phyloP scores from a whole-genome alignment of 2,888 invertebrate species.

The Drosophila melanosoma region DNA sequence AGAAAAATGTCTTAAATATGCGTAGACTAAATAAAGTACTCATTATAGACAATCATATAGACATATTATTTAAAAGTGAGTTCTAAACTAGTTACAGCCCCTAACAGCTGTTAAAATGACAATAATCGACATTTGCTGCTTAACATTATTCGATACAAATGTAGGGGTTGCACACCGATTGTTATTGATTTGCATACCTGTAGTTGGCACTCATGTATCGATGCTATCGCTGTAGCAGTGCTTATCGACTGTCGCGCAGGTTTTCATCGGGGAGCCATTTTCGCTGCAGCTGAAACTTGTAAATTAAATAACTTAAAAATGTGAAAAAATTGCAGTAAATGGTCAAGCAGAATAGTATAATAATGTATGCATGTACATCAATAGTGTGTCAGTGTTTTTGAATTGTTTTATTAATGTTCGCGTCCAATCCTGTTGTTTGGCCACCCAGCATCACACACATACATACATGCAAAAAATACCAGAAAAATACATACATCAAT shows the following conservation, averaged over 20 bases:
- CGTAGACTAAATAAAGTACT: background rate
- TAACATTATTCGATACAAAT: constrained; percentile 18
- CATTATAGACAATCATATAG: background rate
- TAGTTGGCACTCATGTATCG: background rate
- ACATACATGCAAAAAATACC: constrained; percentile 36
- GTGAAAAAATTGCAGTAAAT: constrained; percentile 55
- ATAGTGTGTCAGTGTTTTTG: constrained; percentile 53
- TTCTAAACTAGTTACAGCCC: background rate
- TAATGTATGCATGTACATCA: constrained; percentile 56
- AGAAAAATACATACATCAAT: constrained; percentile 52
- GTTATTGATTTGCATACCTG: constrained; percentile 16
- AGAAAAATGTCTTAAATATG: background rate
- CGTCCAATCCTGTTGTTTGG: constrained; percentile 58
- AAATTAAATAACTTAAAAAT: constrained; percentile 70
- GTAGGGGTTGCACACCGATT: background rate
- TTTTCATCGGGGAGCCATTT: constrained; percentile 64
- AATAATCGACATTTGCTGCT: background rate
- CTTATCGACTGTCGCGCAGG: constrained; percentile 57
- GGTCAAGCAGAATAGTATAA: constrained; percentile 42
- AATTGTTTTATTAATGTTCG: constrained; percentile 49
- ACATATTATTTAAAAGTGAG: background rate
- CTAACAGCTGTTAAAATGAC: background rate
- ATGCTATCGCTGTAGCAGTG: constrained; percentile 38
- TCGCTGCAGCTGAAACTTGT: constrained; percentile 63
- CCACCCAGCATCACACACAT: constrained; percentile 70